Evolutionary conservation across 2,113 vertebrate genomes (phyloP), one percentile per base, ranked within the genome.

Genomic region (Gymnobelideus leadbeateri): DNA sequence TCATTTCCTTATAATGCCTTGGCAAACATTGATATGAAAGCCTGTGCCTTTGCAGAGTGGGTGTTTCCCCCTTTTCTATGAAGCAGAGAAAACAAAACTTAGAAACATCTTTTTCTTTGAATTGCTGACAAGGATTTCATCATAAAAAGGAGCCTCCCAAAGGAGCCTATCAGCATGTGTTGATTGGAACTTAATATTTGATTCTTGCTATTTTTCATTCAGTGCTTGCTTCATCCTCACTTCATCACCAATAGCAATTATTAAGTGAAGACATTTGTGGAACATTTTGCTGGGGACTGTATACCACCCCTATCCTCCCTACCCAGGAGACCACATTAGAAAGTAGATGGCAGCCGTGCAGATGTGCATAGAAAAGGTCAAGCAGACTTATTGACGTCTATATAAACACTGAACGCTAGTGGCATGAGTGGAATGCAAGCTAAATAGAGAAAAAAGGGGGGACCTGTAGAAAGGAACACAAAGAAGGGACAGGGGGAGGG

Each of bases 11-110:
- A 24, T 77, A 61, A 95, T 89, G 2, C 4, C 92, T 92, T 91
- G 94, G 91, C 93, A 96, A 93, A 92, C 8, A 94, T 16, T 89
- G 89, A 96, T 61, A n/a, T 52, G 47, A 61, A 1, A 37, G 2
- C 12, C 53, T 95, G 89, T 91, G n/a, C 28, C 47, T 25, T 28
- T 31, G 9, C 47, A 92, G 37, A 37, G 23, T 91, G 50, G 49
- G 11, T 25, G 49, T 93, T 92, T 92, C 8, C 1, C 54, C 2
- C 7, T 93, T 96, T 93, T 89, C 31, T 92, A 95, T 93, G 94
- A 89, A 89, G 54, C 91, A 95, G 12, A 68, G 4, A 68, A 68
- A 43, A 25, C 21, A 93, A 47, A 92, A 94, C 84, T 94, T 97
- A 51, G 93, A 47, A 92, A 94, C 57, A 92, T 96, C 43, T 8